phyloP scores from a whole-genome alignment of 2,888 invertebrate species.

The Sericinus montela region DNA sequence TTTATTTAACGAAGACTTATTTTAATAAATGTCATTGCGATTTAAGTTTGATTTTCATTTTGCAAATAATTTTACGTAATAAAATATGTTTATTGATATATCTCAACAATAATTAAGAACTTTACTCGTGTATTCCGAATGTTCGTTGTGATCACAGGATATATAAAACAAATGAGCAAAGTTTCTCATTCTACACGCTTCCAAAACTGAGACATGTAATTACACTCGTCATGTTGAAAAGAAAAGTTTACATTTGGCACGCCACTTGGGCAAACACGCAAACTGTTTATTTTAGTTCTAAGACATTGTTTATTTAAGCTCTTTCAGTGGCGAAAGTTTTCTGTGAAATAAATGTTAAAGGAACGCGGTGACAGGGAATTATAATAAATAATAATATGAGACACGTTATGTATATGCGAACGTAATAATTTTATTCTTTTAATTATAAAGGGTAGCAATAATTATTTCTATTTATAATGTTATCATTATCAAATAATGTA shows the following conservation, averaged over 20 bases:
- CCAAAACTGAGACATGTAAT: not conserved
- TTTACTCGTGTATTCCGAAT: not conserved
- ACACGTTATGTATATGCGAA: constrained; percentile 14
- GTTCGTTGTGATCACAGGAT: not conserved
- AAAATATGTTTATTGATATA: too few relatives aligned
- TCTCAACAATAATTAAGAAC: too few relatives aligned
- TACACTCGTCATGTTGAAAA: not conserved
- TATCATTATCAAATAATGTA: constrained; percentile 8
- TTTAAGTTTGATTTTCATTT: too few relatives aligned
- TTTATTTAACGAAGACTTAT: constrained; percentile 29
- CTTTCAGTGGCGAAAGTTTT: not conserved
- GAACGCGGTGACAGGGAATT: constrained; percentile 48
- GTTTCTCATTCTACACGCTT: not conserved
- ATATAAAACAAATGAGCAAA: not conserved
- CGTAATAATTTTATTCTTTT: constrained; percentile 13
- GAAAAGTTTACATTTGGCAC: constrained; percentile 7
- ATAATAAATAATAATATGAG: constrained; percentile 30
- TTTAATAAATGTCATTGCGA: not conserved
- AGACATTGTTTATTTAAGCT: constrained; percentile 1
- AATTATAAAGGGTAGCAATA: constrained; percentile 9
- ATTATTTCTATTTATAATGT: constrained; percentile 4
- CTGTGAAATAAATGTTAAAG: constrained; percentile 34
- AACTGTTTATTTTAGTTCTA: not conserved
- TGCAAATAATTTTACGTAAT: too few relatives aligned
- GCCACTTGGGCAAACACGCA: not conserved